Conservation (phyloP, 2,797 vertebrate genomes). For the Cetoscarus ocellatus region DNA sequence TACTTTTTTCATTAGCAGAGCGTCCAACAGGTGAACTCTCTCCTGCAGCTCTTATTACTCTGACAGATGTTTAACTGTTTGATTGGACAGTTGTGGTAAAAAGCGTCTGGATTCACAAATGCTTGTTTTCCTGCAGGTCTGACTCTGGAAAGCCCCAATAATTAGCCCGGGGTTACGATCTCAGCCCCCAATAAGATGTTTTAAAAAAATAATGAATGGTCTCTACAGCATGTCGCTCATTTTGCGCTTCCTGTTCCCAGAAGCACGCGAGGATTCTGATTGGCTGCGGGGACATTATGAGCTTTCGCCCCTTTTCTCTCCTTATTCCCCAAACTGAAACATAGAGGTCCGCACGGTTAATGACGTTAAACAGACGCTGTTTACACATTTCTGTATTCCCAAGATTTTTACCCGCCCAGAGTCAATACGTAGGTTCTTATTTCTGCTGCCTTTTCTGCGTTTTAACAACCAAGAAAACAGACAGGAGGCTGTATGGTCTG, state of each 20-base stretch:
- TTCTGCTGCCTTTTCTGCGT: conserved; percentile 13
- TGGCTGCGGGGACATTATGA: conserved; percentile 77
- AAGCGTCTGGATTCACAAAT: conserved; percentile 66
- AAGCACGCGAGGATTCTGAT: conserved; percentile 62
- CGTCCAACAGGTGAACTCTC: conserved; percentile 72
- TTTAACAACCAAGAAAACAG: conserved; percentile 14
- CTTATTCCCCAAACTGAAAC: conserved; percentile 70
- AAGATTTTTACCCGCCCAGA: not conserved
- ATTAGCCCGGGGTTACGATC: conserved; percentile 77
- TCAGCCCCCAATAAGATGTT: conserved; percentile 72
- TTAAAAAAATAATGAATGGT: conserved; percentile 79
- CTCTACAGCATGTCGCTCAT: conserved; percentile 75
- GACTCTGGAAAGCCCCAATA: conserved; percentile 70
- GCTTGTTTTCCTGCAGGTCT: conserved; percentile 69
- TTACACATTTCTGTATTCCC: conserved; percentile 64
- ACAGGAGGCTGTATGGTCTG: not conserved
- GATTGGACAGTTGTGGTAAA: conserved; percentile 71
- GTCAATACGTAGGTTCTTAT: conserved; percentile 45
- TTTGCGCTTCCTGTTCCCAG: conserved; percentile 80
- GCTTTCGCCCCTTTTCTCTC: conserved; percentile 65
- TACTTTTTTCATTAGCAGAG: conserved; percentile 54
- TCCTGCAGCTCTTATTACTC: conserved; percentile 57
- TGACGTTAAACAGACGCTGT: conserved; percentile 80
- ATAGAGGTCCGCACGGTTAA: conserved; percentile 55
- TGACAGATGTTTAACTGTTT: conserved; percentile 72